Conservation (phyloP, 2,888 invertebrate genomes). For the Mythimna ferrago region DNA sequence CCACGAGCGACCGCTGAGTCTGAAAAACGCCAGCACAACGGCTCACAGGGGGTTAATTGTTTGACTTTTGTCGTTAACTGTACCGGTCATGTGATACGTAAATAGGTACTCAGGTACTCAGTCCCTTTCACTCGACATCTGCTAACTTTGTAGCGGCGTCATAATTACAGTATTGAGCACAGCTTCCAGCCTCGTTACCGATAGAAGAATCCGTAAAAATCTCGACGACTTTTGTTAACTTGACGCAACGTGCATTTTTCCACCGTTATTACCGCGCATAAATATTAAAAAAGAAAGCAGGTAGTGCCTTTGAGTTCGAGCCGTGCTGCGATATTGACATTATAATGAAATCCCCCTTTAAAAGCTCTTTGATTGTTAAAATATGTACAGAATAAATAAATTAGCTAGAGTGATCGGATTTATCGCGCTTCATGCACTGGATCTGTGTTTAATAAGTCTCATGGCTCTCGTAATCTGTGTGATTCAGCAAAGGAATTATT, state of each 20-base stretch:
- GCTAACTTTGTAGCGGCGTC: constrained; percentile 64
- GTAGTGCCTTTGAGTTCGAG: constrained; percentile 74
- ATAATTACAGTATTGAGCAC: constrained; percentile 73
- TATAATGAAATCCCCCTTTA: constrained; percentile 77
- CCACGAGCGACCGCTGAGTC: constrained; percentile 67
- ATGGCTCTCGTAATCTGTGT: constrained; percentile 49
- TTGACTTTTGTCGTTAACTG: constrained; percentile 81
- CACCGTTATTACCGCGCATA: constrained; percentile 77
- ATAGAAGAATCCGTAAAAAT: constrained; percentile 70
- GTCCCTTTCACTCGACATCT: constrained; percentile 69
- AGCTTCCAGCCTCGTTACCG: constrained; percentile 59
- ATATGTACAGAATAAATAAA: constrained; percentile 77
- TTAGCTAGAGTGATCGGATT: constrained; percentile 58
- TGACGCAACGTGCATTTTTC: constrained; percentile 71
- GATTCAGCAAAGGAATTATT: constrained; percentile 63
- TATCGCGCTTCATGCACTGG: constrained; percentile 54
- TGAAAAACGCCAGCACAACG: constrained; percentile 76
- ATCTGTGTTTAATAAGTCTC: constrained; percentile 63
- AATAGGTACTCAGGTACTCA: constrained; percentile 64
- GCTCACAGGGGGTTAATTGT: constrained; percentile 80
- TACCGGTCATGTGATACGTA: constrained; percentile 78
- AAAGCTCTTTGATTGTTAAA: constrained; percentile 78
- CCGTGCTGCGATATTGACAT: constrained; percentile 77
- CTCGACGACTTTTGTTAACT: constrained; percentile 73
- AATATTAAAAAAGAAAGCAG: constrained; percentile 82